phyloP scores from a whole-genome alignment of 1,140 invertebrate species.

The Palaemon carinicauda region DNA sequence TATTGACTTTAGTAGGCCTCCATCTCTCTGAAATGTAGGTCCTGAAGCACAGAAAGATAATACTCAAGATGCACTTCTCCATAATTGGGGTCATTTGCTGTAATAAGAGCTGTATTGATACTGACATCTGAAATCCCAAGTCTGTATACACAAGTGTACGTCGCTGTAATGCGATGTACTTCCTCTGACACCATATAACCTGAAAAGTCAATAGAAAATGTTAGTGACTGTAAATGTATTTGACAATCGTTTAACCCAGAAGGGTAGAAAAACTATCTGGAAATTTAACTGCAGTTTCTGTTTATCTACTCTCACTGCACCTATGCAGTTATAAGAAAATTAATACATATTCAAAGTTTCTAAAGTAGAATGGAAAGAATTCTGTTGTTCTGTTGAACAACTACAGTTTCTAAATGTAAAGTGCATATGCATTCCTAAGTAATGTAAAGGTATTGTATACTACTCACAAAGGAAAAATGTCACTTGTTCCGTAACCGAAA shows the following conservation, averaged over 20 bases:
- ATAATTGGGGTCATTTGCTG: slow-evolving; percentile 20
- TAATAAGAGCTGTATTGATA: background rate
- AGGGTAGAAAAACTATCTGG: no score
- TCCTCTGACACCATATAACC: slow-evolving; percentile 34
- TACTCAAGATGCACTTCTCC: slow-evolving; percentile 39
- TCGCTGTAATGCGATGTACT: slow-evolving; percentile 1
- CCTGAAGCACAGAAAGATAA: slow-evolving; percentile 31
- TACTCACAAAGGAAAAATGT: no score
- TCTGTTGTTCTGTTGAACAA: no score
- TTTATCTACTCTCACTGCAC: no score
- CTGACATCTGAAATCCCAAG: slow-evolving; percentile 20
- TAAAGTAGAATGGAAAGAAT: background rate
- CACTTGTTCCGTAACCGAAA: no score
- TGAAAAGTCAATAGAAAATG: background rate
- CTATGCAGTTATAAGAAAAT: background rate
- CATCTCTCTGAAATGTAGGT: slow-evolving; percentile 33
- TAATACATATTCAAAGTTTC: background rate
- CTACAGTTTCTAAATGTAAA: no score
- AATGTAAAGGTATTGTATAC: no score
- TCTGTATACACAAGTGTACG: slow-evolving; percentile 42
- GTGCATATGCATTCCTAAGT: no score
- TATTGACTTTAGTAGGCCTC: background rate
- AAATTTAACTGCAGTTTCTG: no score
- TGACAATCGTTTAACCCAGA: background rate
- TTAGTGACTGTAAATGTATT: background rate